Percentiles rank a stretch among this genome's conserved stretches.
phyloP scores from a whole-genome alignment of 2,888 invertebrate species.

The Bugulina stolonifera region DNA sequence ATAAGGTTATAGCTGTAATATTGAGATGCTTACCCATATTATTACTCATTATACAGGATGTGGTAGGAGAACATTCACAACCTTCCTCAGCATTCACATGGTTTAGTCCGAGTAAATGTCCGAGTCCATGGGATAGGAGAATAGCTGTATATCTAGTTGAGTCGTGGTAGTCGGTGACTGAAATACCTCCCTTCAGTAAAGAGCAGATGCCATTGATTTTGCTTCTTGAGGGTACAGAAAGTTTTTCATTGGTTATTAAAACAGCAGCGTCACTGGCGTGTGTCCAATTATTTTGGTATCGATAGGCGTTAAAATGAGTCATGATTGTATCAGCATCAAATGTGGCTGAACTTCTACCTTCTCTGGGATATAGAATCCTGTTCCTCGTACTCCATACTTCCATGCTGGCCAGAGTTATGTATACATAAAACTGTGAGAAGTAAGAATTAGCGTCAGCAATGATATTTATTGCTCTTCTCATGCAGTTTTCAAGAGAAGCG shows the following conservation, averaged over 20 bases:
- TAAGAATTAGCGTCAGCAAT: not conserved
- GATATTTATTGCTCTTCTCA: not conserved
- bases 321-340: not conserved
- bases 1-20: too few species aligned
- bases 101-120: not conserved
- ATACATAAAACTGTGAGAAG: not conserved
- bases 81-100: not conserved
- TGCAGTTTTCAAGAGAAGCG: not conserved
- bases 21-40: not conserved
- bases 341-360: too few species aligned
- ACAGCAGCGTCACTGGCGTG: not conserved
- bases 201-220: not conserved
- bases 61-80: not conserved
- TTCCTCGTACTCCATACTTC: not conserved
- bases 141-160: not conserved
- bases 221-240: not conserved
- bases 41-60: not conserved
- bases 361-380: not conserved
- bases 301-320: not conserved
- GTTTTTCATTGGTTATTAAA: not conserved
- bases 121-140: not conserved
- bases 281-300: not conserved
- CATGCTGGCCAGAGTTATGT: not conserved
- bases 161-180: not conserved
- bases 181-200: not conserved